Base-by-base conservation (phyloP, 37 sponge, comb jelly and placozoan species). In the Chondrosia reniformis region DNA sequence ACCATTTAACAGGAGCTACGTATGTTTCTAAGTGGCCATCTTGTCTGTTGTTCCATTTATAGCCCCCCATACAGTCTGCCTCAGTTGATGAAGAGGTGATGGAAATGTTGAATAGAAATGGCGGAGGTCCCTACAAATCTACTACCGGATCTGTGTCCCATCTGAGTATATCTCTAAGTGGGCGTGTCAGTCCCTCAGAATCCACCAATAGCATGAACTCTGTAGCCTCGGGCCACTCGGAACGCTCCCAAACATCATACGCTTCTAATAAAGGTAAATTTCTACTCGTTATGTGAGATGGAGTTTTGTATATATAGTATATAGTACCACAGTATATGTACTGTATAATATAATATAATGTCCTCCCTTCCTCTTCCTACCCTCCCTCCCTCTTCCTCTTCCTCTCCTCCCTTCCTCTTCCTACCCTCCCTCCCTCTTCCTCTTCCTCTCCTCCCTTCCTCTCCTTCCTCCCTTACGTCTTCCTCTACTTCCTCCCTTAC, bases 101-200 rank as follows among this genome's bases (percentile, higher is more conserved):
- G 72, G 72, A 69, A 17, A 41, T 43, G 72, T 25, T 69, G 43
- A 69, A 69, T n/a, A n/a, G n/a, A n/a, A n/a, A n/a, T n/a, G n/a
- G n/a, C n/a, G n/a, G n/a, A n/a, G n/a, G n/a, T n/a, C n/a, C n/a
- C n/a, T n/a, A n/a, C n/a, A n/a, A n/a, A n/a, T n/a, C n/a, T n/a
- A n/a, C n/a, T n/a, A n/a, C n/a, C n/a, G n/a, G n/a, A n/a, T n/a
- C n/a, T n/a, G n/a, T n/a, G n/a, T n/a, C n/a, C n/a, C n/a, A n/a
- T n/a, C n/a, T n/a, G n/a, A n/a, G n/a, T n/a, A n/a, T n/a, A n/a
- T n/a, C n/a, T n/a, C n/a, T n/a, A n/a, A n/a, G n/a, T 3, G 72
- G 72, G 2, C 42, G 72, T 0, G 6, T 69, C 72, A 69, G 72
- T 38, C 72, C 72, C 2, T 43, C 44, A 22, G 72, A 44, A 13